These are phyloP conservation scores for Frankliniella fusca DNA, from an alignment of 2,888 invertebrate genomes.

Conservation along the genomic window DNA sequence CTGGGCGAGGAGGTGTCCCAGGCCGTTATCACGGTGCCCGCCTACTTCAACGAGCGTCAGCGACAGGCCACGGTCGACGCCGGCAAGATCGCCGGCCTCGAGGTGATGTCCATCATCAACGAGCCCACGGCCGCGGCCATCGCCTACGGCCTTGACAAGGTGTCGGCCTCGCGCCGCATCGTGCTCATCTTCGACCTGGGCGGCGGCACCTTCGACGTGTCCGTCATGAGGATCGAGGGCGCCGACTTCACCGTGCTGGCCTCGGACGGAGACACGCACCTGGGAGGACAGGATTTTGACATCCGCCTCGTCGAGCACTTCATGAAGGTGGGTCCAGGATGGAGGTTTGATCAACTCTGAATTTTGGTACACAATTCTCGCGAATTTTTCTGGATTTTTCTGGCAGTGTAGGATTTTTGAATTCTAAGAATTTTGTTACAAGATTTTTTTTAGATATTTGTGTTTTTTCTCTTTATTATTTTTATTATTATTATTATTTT, in stretches of 20 bases:
- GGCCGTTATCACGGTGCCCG: not conserved
- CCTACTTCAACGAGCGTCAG: constrained; percentile 9
- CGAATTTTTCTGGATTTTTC: no score
- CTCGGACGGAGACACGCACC: constrained; percentile 4
- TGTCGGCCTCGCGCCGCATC: not conserved
- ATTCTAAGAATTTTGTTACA: no score
- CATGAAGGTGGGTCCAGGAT: not conserved
- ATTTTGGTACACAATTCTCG: no score
- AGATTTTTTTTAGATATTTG: no score
- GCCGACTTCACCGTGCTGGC: constrained; percentile 3
- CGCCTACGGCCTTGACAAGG: not conserved
- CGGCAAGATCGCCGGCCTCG: not conserved
- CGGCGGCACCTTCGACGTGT: constrained; percentile 10
- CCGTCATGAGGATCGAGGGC: not conserved
- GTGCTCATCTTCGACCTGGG: constrained; percentile 4
- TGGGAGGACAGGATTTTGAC: constrained; percentile 1
- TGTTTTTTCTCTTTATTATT: no score
- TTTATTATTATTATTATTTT: no score
- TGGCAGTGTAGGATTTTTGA: no score
- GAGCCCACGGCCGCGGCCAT: not conserved
- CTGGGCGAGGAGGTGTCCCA: not conserved
- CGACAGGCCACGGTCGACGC: not conserved
- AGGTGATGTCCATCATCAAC: constrained; percentile 16
- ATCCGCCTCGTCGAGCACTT: not conserved
- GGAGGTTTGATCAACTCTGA: no score